A percentile compares a stretch with the other conserved stretches of the same genome.
Conservation (phyloP, 2,797 vertebrate species). For the Manis crassicaudata region DNA sequence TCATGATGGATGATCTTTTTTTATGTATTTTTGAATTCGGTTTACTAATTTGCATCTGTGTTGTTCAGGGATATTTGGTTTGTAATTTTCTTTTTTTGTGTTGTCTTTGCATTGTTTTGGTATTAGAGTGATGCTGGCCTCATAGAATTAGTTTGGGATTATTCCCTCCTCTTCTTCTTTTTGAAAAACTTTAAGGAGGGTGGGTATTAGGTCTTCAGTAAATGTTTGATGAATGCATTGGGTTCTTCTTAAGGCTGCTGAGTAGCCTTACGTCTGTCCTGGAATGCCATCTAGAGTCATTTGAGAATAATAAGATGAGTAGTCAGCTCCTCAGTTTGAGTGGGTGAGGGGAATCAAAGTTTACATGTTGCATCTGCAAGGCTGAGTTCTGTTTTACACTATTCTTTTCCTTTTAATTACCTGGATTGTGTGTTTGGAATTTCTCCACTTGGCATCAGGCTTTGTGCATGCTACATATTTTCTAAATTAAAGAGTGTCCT, state of each 20-base stretch:
- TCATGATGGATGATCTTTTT: no score
- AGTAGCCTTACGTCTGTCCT: not conserved
- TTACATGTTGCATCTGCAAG: not conserved
- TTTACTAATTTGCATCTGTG: no score
- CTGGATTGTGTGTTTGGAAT: conserved; percentile 29
- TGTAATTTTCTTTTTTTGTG: no score
- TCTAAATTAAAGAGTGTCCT: conserved; percentile 25
- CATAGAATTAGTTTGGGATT: no score
- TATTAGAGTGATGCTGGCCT: no score
- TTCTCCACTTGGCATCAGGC: conserved; percentile 11
- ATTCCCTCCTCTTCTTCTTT: no score
- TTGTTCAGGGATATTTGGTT: no score
- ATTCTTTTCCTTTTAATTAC: conserved; percentile 9
- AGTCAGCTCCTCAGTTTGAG: conserved; percentile 37
- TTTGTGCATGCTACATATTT: not conserved
- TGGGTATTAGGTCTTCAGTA: no score
- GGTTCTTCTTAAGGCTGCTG: conserved; percentile 15
- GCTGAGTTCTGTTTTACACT: not conserved
- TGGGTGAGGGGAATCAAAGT: not conserved
- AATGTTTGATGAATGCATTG: not conserved
- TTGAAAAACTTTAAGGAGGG: no score
- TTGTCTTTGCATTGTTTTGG: no score
- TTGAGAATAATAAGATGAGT: conserved; percentile 20
- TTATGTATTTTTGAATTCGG: no score
- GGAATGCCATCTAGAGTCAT: not conserved